phyloP scores from a whole-genome alignment of 2,888 invertebrate genomes.

The Dicyrtomina minuta region DNA sequence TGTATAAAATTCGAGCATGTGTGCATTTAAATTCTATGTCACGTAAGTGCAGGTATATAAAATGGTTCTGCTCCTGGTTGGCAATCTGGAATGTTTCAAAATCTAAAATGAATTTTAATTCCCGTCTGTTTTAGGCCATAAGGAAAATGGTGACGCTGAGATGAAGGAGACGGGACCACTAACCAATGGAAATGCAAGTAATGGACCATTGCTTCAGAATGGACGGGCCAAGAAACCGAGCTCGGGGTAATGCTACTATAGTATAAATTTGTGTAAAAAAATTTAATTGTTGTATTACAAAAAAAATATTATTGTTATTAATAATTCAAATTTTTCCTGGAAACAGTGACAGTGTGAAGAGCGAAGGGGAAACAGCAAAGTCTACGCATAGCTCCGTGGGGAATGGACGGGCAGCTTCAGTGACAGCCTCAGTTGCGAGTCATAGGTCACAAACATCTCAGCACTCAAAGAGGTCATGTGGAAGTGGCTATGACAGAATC shows the following conservation, averaged over 20 bases:
- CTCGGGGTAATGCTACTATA: constrained; percentile 56
- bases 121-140: constrained; percentile 36
- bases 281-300: constrained; percentile 55
- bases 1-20: too few species aligned
- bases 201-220: constrained; percentile 34
- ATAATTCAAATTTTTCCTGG: background rate
- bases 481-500: constrained; percentile 71
- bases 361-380: constrained; percentile 51
- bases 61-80: too few species aligned
- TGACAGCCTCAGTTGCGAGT: constrained; percentile 49
- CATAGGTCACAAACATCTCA: constrained; percentile 60
- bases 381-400: constrained; percentile 49
- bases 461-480: constrained; percentile 56
- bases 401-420: constrained; percentile 45
- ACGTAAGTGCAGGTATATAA: too few species aligned
- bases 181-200: constrained; percentile 43
- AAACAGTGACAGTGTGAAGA: constrained; percentile 47
- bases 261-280: constrained; percentile 58
- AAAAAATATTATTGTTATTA: constrained; percentile 1
- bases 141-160: constrained; percentile 66
- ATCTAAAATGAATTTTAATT: background rate
- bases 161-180: constrained; percentile 61
- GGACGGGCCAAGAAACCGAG: constrained; percentile 57
- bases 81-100: background rate
- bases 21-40: too few species aligned